Evolutionary conservation across 2,797 vertebrate species (phyloP).

Genomic region (Leuciscus waleckii): DNA sequence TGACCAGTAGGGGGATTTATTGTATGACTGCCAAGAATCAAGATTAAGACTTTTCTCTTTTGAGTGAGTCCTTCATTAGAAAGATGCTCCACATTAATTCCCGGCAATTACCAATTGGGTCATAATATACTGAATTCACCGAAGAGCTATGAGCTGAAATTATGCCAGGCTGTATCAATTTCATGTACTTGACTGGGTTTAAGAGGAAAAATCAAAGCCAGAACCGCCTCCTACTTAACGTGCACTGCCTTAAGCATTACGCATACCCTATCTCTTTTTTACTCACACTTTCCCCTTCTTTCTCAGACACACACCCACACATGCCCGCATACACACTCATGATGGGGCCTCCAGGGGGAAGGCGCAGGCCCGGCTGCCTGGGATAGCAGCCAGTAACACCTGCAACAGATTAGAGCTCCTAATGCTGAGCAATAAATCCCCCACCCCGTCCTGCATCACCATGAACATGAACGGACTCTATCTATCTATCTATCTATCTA

Average conservation of each 20-base stretch:
- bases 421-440: constrained; percentile 83
- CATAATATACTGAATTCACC: background rate
- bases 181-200: constrained; percentile 3
- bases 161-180: background rate
- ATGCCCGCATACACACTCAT: constrained; percentile 63
- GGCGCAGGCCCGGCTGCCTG: constrained; percentile 68
- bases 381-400: constrained; percentile 82
- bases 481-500: constrained; percentile 22
- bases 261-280: constrained; percentile 28
- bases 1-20: background rate
- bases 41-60: background rate
- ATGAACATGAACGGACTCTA: constrained; percentile 51
- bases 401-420: constrained; percentile 85
- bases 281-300: constrained; percentile 45
- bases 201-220: constrained; percentile 21
- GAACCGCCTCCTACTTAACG: background rate
- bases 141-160: constrained; percentile 15
- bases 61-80: constrained; percentile 19
- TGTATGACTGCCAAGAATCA: background rate
- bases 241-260: background rate
- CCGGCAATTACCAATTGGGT: background rate
- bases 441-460: constrained; percentile 73
- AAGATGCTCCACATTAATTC: background rate
- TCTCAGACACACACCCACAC: constrained; percentile 61
- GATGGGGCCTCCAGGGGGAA: constrained; percentile 72